A percentile compares a stretch with the other conserved stretches of the same genome.
These are phyloP conservation scores for Emys orbicularis DNA, from an alignment of 2,797 vertebrate genomes.

Conservation along the genomic window DNA sequence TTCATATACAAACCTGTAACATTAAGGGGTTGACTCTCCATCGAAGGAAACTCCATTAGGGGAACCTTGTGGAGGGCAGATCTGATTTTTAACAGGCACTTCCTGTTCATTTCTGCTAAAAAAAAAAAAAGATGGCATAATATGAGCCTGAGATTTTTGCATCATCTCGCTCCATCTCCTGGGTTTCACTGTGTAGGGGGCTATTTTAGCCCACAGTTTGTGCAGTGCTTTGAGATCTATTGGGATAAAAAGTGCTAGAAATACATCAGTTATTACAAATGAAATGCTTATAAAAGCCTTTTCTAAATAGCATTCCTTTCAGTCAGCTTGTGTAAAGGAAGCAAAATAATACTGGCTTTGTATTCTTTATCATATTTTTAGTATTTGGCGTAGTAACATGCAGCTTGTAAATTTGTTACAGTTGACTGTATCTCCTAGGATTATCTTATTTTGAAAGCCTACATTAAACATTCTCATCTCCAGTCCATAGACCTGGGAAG, in stretches of 20 bases:
- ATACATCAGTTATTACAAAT: background rate
- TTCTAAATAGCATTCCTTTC: constrained; percentile 45
- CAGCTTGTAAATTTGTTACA: constrained; percentile 24
- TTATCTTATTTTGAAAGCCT: constrained; percentile 69
- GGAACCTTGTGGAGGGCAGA: constrained; percentile 19
- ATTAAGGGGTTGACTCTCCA: background rate
- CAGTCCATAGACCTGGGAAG: constrained; percentile 66
- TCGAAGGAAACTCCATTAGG: background rate
- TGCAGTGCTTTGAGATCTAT: background rate
- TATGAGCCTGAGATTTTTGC: background rate
- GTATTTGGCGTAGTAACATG: constrained; percentile 47
- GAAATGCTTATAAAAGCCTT: background rate
- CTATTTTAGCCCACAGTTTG: background rate
- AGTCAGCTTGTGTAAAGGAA: constrained; percentile 45
- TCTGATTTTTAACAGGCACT: background rate
- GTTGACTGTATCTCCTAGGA: constrained; percentile 45
- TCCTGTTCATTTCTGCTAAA: background rate
- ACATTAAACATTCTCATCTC: constrained; percentile 65
- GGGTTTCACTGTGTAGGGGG: background rate
- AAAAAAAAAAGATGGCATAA: background rate
- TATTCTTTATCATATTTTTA: constrained; percentile 48
- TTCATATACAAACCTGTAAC: background rate
- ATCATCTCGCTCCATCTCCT: background rate
- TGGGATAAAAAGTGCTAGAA: constrained; percentile 15
- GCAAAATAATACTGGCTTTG: constrained; percentile 35